These are phyloP conservation scores for Blastomussa wellsi DNA, from an alignment of 92 coral and sea anemone genomes.

Conservation along the genomic window DNA sequence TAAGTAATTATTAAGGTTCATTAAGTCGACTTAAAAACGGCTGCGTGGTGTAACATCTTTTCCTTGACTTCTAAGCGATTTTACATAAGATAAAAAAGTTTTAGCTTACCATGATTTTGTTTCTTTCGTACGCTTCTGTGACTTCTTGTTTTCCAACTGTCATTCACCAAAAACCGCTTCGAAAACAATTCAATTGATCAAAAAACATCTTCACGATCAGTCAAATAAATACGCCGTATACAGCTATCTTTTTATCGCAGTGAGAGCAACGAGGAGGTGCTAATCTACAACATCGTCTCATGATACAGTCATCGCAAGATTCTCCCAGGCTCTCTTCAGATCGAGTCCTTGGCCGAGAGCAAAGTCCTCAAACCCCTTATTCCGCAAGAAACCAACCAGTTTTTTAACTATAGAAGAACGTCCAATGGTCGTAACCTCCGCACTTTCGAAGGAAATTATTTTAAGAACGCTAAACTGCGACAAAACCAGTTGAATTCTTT, in stretches of 20 bases:
- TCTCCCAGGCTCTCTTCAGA: neutral
- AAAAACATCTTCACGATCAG: neutral
- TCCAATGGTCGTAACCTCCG: neutral
- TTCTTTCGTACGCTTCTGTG: neutral
- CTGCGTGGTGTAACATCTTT: neutral
- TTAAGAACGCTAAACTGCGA: neutral
- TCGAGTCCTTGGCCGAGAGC: neutral
- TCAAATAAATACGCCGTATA: neutral
- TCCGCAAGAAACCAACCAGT: neutral
- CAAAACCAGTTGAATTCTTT: constrained; percentile 3
- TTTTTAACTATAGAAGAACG: neutral
- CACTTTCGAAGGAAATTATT: neutral
- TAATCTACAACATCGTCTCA: neutral
- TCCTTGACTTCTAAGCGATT: neutral
- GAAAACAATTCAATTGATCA: neutral
- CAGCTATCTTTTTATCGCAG: neutral
- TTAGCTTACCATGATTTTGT: constrained; percentile 24
- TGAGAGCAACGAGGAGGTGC: constrained; percentile 10
- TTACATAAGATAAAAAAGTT: neutral
- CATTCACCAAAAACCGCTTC: constrained; percentile 21
- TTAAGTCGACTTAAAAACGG: neutral
- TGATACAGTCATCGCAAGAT: neutral
- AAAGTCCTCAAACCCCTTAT: neutral
- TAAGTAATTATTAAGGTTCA: neutral
- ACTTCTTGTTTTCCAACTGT: constrained; percentile 7